These are phyloP conservation scores for Gephyroberyx darwinii DNA, from an alignment of 2,797 vertebrate species.

Conservation along the genomic window DNA sequence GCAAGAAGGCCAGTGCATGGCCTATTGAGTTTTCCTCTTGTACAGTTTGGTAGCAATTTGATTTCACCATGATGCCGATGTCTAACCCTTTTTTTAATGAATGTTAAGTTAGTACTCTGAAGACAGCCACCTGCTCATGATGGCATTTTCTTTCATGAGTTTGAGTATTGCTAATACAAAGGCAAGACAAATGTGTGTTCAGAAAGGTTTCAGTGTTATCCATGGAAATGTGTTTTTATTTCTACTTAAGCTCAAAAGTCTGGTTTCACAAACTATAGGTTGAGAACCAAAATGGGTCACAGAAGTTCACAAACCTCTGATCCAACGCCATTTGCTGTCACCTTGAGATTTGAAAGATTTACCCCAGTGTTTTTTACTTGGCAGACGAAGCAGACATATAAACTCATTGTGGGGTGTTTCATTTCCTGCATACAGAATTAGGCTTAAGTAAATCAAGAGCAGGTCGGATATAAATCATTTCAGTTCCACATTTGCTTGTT, in stretches of 20 bases:
- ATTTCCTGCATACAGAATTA: too few species aligned
- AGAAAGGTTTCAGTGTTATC: background rate
- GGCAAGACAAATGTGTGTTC: background rate
- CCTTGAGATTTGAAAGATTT: too few species aligned
- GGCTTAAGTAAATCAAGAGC: too few species aligned
- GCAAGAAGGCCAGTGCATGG: slow-evolving; percentile 61
- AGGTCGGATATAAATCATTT: slow-evolving; percentile 1
- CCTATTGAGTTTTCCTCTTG: slow-evolving; percentile 58
- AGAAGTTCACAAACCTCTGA: background rate
- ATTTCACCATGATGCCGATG: slow-evolving; percentile 22
- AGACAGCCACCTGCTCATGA: background rate
- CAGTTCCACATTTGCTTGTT: background rate
- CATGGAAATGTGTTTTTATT: background rate
- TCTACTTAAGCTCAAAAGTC: background rate
- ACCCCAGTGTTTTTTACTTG: too few species aligned
- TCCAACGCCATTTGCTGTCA: background rate
- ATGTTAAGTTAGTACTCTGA: slow-evolving; percentile 10
- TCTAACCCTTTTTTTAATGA: background rate
- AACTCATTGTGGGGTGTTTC: too few species aligned
- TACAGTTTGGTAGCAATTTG: slow-evolving; percentile 39
- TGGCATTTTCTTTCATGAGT: background rate
- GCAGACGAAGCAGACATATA: too few species aligned
- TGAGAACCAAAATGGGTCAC: background rate
- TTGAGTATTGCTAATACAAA: background rate
- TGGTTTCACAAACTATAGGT: background rate